Base-by-base conservation (phyloP, 1,140 invertebrate genomes). In the Platyura marginata region DNA sequence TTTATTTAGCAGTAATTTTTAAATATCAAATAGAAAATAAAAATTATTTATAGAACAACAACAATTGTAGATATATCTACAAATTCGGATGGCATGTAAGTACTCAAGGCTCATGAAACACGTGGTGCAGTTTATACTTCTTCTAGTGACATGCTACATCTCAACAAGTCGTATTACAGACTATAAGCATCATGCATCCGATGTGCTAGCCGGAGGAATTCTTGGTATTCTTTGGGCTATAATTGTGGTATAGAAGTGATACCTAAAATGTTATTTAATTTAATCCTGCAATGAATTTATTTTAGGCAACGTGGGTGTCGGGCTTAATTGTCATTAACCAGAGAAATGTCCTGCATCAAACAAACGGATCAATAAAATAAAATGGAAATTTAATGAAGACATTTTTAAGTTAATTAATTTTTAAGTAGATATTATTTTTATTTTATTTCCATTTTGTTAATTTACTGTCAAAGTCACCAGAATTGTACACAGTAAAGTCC, bases 161-260 rank as follows among this genome's bases (percentile, higher is more conserved):
- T 81, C 80, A 2, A 71, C 91, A 64, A 81, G 86, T 3, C 70
- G 92, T 20, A 75, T 97, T 18, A 87, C 85, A 1, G 84, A 97
- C 68, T 92, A 95, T 64, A 96, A 95, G 64, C 93, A 98, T 64
- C 92, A 97, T 55, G 94, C 89, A 57, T 56, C 53, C 48, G 78
- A 77, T 60, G 74, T 78, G 15, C 58, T 77, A 4, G 64, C 65
- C 19, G 74, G 74, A 2, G 65, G 69, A 40, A 46, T 51, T 9
- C 67, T 76, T 46, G 74, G 74, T 2, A 48, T 66, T 2, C 49
- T 68, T 10, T 64, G 58, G 36, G 72, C 74, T 32, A 44, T 70
- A 40, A 51, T 76, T 48, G 64, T 72, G 51, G 74, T 76, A 57
- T 72, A 71, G 68, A 48, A 44, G 10, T 41, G 6, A n/a, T n/a